These are phyloP conservation scores for Turnix velox DNA, from an alignment of 2,113 vertebrate species.

Conservation along the genomic window DNA sequence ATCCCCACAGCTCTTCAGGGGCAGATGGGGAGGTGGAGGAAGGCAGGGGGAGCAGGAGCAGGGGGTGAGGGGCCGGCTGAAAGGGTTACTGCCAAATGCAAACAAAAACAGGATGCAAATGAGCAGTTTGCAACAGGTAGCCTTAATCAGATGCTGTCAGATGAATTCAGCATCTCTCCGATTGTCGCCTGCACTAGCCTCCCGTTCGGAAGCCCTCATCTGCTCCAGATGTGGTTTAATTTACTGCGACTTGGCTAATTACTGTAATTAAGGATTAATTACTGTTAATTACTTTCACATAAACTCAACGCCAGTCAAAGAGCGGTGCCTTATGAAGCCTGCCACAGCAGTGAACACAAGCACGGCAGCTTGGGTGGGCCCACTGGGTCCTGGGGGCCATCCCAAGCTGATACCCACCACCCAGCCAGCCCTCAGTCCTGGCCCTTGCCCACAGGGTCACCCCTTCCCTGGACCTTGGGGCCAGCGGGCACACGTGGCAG, in stretches of 20 bases:
- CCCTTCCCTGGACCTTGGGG: background rate
- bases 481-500: background rate
- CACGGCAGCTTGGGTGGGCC: constrained; percentile 65
- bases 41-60: background rate
- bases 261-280: constrained; percentile 99
- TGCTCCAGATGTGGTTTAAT: constrained; percentile 99
- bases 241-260: constrained; percentile 99
- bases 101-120: constrained; percentile 78
- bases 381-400: background rate
- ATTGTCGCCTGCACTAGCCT: constrained; percentile 81
- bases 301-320: constrained; percentile 99
- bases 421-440: background rate
- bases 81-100: constrained; percentile 68
- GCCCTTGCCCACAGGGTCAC: background rate
- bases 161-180: constrained; percentile 77
- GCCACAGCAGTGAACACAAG: constrained; percentile 81
- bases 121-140: constrained; percentile 80
- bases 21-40: background rate
- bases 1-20: background rate
- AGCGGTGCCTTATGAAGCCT: constrained; percentile 90
- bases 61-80: constrained; percentile 10
- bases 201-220: constrained; percentile 85
- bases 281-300: constrained; percentile 99
- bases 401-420: background rate
- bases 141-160: constrained; percentile 84